Conservation (phyloP, 2,888 invertebrate species). For the Epirrhoe alternata region DNA sequence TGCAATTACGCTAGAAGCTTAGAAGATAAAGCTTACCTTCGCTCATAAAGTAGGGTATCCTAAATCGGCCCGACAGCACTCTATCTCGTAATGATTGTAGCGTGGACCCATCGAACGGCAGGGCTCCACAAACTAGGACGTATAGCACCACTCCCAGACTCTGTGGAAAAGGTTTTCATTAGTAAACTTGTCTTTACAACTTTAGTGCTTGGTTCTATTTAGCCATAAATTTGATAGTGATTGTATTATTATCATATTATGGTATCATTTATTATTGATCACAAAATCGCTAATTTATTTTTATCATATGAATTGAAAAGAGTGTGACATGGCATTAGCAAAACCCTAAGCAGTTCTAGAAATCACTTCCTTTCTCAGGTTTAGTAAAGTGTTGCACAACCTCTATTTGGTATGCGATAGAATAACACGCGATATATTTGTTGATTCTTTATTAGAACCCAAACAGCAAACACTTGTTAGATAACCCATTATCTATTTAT, state of each 20-base stretch:
- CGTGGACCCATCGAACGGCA: slow-evolving; percentile 98
- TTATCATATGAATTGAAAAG: no score
- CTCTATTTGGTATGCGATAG: no score
- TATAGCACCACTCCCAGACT: slow-evolving; percentile 98
- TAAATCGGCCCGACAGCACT: slow-evolving; percentile 96
- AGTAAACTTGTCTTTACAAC: background rate
- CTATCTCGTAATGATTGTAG: slow-evolving; percentile 95
- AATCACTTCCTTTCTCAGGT: no score
- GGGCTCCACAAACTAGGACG: slow-evolving; percentile 97
- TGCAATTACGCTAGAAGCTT: slow-evolving; percentile 15
- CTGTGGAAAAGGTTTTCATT: slow-evolving; percentile 76
- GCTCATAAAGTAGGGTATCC: slow-evolving; percentile 99
- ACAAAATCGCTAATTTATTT: no score
- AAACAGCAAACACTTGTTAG: background rate
- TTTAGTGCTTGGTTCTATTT: background rate
- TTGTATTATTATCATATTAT: no score
- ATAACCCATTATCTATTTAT: background rate
- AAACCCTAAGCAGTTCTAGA: no score
- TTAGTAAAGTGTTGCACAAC: no score
- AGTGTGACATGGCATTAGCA: no score
- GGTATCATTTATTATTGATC: no score
- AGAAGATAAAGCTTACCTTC: slow-evolving; percentile 87
- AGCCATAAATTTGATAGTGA: no score
- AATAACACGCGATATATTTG: no score
- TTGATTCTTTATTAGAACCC: background rate